These are phyloP conservation scores for Microplitis deprimator DNA, from an alignment of 2,888 invertebrate genomes.

Conservation along the genomic window DNA sequence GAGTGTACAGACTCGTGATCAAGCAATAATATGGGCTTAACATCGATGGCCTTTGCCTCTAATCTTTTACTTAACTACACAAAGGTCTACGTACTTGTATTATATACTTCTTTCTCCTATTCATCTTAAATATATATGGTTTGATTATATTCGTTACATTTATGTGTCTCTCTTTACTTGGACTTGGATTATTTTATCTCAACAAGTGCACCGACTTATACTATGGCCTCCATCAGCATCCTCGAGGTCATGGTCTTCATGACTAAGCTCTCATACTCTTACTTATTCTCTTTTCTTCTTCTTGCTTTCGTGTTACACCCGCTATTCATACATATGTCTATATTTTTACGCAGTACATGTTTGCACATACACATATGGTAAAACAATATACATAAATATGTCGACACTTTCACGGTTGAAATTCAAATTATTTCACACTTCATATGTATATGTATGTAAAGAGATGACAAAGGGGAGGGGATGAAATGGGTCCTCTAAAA, in stretches of 20 bases:
- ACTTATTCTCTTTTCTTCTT: not conserved
- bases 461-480: too few species aligned
- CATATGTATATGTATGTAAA: too few species aligned
- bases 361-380: too few species aligned
- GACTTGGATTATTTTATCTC: not conserved
- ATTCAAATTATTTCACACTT: not conserved
- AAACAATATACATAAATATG: not conserved
- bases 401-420: constrained; percentile 18
- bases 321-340: not conserved
- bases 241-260: constrained; percentile 43
- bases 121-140: not conserved
- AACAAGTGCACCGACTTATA: constrained; percentile 34
- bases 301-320: constrained; percentile 5
- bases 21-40: constrained; percentile 34
- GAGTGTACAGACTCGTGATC: constrained; percentile 35
- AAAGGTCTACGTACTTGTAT: not conserved
- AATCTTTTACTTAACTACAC: not conserved
- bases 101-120: constrained; percentile 18
- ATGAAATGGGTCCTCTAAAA: too few species aligned
- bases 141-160: not conserved
- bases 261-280: constrained; percentile 33
- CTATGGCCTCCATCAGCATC: constrained; percentile 32
- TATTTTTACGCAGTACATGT: too few species aligned
- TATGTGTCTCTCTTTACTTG: not conserved
- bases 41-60: constrained; percentile 31